These are phyloP conservation scores for Ophion slaviceki DNA, from an alignment of 2,888 invertebrate species.

Conservation along the genomic window DNA sequence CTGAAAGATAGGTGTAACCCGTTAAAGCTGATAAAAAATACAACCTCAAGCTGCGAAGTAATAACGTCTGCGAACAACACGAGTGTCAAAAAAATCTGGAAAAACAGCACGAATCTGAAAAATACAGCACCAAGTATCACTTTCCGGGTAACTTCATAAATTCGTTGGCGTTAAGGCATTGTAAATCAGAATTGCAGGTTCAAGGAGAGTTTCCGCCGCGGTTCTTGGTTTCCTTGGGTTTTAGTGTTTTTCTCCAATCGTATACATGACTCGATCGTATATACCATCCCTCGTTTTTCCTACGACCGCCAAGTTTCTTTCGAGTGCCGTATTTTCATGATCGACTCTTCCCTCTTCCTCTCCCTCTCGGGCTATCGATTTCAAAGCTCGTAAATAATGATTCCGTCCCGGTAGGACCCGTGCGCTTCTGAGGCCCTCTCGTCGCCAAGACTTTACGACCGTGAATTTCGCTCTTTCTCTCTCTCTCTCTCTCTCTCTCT, in stretches of 20 bases:
- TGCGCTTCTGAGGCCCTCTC: slow-evolving; percentile 56
- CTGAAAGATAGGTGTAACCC: too few relatives aligned
- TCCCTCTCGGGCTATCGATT: slow-evolving; percentile 78
- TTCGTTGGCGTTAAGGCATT: slow-evolving; percentile 24
- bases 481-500: slow-evolving; percentile 31
- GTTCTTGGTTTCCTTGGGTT: slow-evolving; percentile 28
- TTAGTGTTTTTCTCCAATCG: slow-evolving; percentile 29
- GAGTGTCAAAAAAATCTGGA: background rate
- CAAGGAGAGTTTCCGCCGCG: slow-evolving; percentile 35
- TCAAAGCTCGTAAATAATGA: slow-evolving; percentile 80
- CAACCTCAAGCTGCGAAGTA: background rate
- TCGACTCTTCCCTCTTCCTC: slow-evolving; percentile 69
- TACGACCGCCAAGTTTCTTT: slow-evolving; percentile 64
- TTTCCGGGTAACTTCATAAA: slow-evolving; percentile 29
- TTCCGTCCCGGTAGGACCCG: slow-evolving; percentile 62
- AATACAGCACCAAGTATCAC: background rate
- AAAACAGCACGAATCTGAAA: background rate
- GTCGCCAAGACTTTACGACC: slow-evolving; percentile 66
- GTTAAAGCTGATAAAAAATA: background rate
- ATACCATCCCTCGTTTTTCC: slow-evolving; percentile 64
- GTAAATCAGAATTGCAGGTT: slow-evolving; percentile 57
- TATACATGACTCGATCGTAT: slow-evolving; percentile 6
- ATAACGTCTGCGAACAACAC: too few relatives aligned
- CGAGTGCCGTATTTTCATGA: slow-evolving; percentile 76
- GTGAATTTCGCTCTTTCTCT: slow-evolving; percentile 33